Evolutionary conservation across 2,888 invertebrate genomes (phyloP), one percentile per base, ranked within the genome.

Genomic region (Anarsia innoxiella): DNA sequence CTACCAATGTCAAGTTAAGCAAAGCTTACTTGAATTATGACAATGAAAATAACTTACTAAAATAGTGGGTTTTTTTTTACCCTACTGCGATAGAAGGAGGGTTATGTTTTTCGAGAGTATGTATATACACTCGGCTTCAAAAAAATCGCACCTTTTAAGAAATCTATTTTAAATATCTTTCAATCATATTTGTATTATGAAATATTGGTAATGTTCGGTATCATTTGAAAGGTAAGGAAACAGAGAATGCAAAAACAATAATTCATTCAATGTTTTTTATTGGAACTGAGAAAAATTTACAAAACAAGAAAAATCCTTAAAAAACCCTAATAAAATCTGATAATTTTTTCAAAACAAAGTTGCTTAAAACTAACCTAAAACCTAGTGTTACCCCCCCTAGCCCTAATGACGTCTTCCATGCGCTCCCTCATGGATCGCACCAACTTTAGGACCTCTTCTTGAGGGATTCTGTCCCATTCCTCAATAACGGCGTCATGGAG

Each of bases 401-500:
- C 19, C 19, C 19, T 19, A 19, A 19, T 19, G 19, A 19, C 19
- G 19, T 19, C 19, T 19, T 19, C 19, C 19, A 19, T 40, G 28
- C 42, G 35, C 8, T 44, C 37, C 13, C 28, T 31, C 31, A 37
- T 31, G 15, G 23, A 25, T 14, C 31, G 6, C 3, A 37, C 12
- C 26, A 37, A 27, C 10, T 23, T 10, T 8, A 23, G 11, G 12
- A 31, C 32, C 9, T 36, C 26, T 30, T 40, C 31, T 40, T 36
- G 40, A 29, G 36, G 40, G 15, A 36, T 36, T 11, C 29, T 28
- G 29, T 13, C 36, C 32, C 28, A 40, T 26, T 23, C 34, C 16
- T 13, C 26, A 15, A 31, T 19, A 10, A 25, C 10, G 8, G 25
- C 25, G 10, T 25, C 10, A 8, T 25, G n/a, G n/a, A 25, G 25